Evolutionary conservation across 2,888 invertebrate genomes (phyloP), one percentile per base, ranked within the genome.

Genomic region (Yponomeuta plumbellus): DNA sequence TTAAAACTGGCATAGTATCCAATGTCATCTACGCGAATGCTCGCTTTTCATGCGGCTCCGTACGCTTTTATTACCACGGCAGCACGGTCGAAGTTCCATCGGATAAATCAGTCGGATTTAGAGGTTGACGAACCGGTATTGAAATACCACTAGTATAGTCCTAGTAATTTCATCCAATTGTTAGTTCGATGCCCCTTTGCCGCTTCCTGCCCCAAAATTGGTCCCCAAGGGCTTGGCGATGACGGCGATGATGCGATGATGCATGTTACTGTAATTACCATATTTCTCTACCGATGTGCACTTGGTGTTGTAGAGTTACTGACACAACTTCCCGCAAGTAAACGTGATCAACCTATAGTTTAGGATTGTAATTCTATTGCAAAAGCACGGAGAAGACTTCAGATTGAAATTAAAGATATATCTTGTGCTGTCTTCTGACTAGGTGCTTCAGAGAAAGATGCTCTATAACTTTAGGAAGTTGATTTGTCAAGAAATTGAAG

Each of bases 91-190:
- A 23, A 21, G n/a, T 22, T 59, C 13, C 21, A 5, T 59, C 59
- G 61, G 34, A 34, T n/a, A 61, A 61, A 26, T 61, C 13, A 10
- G 61, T 23, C 26, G 17, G 34, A 23, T 26, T 11, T 17, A 26
- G 13, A 77, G 79, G 77, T 75, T 73, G 72, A 73, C 71, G 75
- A 77, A 76, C 76, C 69, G 68, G 17, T 61, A 63, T 63, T 22
- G 44, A 63, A 44, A 44, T 63, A 22, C 63, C 61, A 68, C 63
- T 66, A 52, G 61, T 62, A 13, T 64, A 67, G 66, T 71, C 66
- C 67, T 66, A 66, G 71, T 77, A 76, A 79, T 79, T 77, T 70
- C 64, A 70, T 70, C 67, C 78, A 78, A 79, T 80, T 80, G 77
- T 71, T 22, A 69, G 78, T 76, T 75, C 74, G 69, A 72, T 75